Evolutionary conservation across 2,797 vertebrate species (phyloP), one percentile per base, ranked within the genome.

Genomic region (Hippopotamyrus pictus): DNA sequence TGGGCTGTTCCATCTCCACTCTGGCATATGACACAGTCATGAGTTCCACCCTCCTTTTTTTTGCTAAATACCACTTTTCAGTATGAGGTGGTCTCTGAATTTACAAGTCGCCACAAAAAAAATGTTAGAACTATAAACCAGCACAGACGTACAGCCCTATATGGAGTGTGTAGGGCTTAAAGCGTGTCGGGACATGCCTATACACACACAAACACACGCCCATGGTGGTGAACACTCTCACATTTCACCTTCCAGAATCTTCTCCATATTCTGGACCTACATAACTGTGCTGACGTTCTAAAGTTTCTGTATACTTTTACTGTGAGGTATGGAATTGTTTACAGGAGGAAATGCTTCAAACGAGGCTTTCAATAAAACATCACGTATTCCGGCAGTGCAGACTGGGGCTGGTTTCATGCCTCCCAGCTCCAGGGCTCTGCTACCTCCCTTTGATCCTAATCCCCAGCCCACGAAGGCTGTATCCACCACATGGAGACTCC

Each of bases 191-290:
- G 46, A 33, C 25, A 89, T 33, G 79, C 57, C 41, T 41, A 12
- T 46, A 25, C 76, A 46, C 53, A 89, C 14, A 44, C 53, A 48
- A 50, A 62, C n/a, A n/a, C 73, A 29, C 41, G 19, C 53, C 37
- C 88, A 85, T n/a, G 19, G 14, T 59, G 37, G n/a, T 59, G n/a
- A 33, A 33, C 9, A 2, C 37, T 22, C 25, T 73, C 22, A 48
- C 46, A 29, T 83, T 89, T 57, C 11, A 83, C 76, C 76, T 83
- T 46, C 88, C 73, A 22, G 76, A 76, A 54, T 76, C 73, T 57
- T 22, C 53, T 54, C 1, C 50, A 33, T 33, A 17, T 86, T 51
- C 12, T 33, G 25, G 5, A 86, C 11, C 48, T 25, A 22, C 44
- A n/a, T 46, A n/a, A 50, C 82, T 46, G 8, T 84, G 44, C 79